Conservation (phyloP, 37 sponge, comb jelly and placozoan species). For the Amphimedon queenslandica region DNA sequence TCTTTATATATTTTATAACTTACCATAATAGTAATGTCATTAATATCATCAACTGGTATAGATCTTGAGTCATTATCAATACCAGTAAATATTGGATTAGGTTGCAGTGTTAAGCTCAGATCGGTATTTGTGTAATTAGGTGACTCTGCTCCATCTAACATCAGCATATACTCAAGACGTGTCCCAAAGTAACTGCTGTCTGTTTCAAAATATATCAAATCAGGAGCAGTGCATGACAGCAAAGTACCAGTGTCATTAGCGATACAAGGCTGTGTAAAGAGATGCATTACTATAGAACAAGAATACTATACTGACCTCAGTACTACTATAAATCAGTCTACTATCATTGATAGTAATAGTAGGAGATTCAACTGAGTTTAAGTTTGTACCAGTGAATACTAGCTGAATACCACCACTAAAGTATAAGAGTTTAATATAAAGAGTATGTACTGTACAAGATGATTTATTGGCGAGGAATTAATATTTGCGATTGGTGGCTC, state of each 20-base stretch:
- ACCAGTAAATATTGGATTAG: slow-evolving; percentile 2
- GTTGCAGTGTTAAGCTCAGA: background rate
- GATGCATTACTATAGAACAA: no score
- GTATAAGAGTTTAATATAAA: background rate
- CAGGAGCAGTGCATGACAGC: background rate
- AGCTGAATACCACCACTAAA: slow-evolving; percentile 53
- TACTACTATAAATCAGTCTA: background rate
- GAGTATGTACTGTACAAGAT: no score
- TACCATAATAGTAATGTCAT: no score
- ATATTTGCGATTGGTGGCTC: no score
- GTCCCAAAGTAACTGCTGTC: background rate
- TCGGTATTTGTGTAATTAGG: background rate
- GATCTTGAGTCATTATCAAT: background rate
- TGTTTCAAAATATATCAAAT: background rate
- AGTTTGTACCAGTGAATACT: slow-evolving; percentile 40
- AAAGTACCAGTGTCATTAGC: background rate
- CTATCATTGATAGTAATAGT: slow-evolving; percentile 11
- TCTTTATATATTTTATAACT: no score
- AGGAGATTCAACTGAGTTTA: slow-evolving; percentile 37
- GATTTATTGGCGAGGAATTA: no score
- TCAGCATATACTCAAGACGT: slow-evolving; percentile 14
- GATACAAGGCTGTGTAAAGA: background rate
- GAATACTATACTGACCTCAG: slow-evolving; percentile 1
- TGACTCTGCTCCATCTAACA: slow-evolving; percentile 27
- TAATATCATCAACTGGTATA: no score